A percentile compares a stretch with the other conserved stretches of the same genome.
These are phyloP conservation scores for Ptychoptera contaminata DNA, from an alignment of 2,888 invertebrate species.

Conservation along the genomic window DNA sequence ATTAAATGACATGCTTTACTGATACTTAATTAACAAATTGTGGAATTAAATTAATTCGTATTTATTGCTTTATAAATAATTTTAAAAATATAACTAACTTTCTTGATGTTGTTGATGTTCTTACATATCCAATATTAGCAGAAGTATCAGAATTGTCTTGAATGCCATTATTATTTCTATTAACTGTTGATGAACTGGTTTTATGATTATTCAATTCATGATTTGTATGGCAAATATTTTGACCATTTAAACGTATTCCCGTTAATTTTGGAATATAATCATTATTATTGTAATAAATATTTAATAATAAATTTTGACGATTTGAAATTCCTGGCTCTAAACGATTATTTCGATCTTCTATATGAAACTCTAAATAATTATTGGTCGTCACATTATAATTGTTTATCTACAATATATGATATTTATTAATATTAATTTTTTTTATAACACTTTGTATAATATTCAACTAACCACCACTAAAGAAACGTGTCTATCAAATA, in stretches of 20 bases:
- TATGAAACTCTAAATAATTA: constrained; percentile 1
- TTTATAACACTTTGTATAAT: too few species aligned
- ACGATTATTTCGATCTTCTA: background rate
- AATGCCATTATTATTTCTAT: background rate
- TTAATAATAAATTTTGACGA: background rate
- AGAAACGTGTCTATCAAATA: background rate
- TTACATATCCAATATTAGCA: background rate
- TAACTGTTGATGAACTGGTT: background rate
- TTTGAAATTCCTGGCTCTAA: background rate
- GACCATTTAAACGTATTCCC: constrained; percentile 1
- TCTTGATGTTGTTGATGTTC: background rate
- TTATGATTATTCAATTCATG: background rate
- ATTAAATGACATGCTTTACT: too few species aligned
- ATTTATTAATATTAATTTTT: too few species aligned
- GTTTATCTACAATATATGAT: background rate
- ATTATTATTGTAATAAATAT: background rate
- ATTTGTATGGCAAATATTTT: background rate
- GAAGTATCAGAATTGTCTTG: background rate
- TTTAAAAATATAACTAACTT: too few species aligned
- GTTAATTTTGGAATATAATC: background rate
- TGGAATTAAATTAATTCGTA: too few species aligned
- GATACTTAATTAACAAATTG: too few species aligned
- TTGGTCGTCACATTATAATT: background rate
- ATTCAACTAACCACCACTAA: background rate
- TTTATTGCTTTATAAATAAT: too few species aligned